Base-by-base conservation (phyloP, 2,888 invertebrate species). In the Dorcus parallelipipedus region DNA sequence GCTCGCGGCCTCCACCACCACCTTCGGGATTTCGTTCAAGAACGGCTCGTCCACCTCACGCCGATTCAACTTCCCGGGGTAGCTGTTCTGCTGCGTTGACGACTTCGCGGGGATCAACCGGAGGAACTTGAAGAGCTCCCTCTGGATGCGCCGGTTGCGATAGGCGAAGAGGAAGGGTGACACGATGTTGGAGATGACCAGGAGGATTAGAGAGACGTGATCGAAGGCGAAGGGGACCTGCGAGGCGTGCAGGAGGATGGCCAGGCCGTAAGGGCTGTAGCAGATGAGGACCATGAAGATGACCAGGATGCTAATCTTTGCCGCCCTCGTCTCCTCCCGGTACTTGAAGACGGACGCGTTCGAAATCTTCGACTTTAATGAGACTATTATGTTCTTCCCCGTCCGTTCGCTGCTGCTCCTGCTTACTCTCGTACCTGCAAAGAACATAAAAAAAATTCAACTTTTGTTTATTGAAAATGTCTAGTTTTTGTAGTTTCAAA, bases 311-410 rank as follows among this genome's bases (percentile, higher is more conserved):
- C 93, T 93, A 52, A 95, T 92, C 65, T 93, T 87, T 7, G 93
- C 95, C 2, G 95, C 93, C 64, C 93, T 85, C 66, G 93, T 91
- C 79, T 95, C 95, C 74, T 95, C 95, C 54, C 93, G 83, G 74
- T 93, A 92, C 71, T 89, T 84, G 78, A 93, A 92, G 61, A 91
- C 82, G 48, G 91, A 90, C 38, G 91, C 91, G 73, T 93, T 92
- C 62, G 93, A 91, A 63, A 94, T 89, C 53, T 91, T 84, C 75
- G 90, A 88, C 57, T 90, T 85, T 64, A 93, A 79, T 53, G 88
- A 88, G 60, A 87, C 88, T 70, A 92, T 90, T 73, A 86, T 84
- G 61, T 86, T 86, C 38, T 48, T 58, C 54, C 63, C 52, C 17
- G 56, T 57, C n/a, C 62, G 49, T 14, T 60, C 58, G 55, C 54